Percentiles rank a stretch among this genome's conserved stretches.
These are phyloP conservation scores for Aurelia sp. DNA, from an alignment of 30 jellyfish, hydroid and myxozoan species.

Conservation along the genomic window DNA sequence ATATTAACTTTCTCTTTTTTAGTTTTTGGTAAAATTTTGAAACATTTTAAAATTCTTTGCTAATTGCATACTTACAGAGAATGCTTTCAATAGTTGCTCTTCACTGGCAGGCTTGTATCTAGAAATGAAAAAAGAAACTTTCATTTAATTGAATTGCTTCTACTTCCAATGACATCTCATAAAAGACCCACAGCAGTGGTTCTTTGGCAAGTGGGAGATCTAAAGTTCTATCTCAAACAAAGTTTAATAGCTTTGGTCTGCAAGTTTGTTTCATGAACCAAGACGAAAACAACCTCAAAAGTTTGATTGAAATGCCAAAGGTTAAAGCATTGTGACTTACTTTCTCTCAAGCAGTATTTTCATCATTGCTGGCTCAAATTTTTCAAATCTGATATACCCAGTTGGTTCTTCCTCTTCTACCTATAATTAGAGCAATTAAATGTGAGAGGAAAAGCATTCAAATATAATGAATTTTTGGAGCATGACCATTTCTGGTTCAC, in stretches of 20 bases:
- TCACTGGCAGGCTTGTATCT: slow-evolving; percentile 84
- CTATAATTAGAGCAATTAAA: slow-evolving; percentile 13
- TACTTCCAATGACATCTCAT: no score
- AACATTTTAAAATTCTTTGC: not conserved
- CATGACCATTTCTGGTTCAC: no score
- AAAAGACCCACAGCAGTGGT: no score
- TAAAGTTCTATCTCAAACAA: no score
- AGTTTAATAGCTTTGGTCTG: no score
- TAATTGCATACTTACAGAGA: slow-evolving; percentile 48
- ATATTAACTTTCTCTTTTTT: no score
- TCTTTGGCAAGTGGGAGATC: no score
- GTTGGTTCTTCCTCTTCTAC: slow-evolving; percentile 97
- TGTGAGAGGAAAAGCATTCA: no score
- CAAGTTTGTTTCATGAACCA: no score
- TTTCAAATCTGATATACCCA: slow-evolving; percentile 83
- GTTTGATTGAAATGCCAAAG: no score
- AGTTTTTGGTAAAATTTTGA: not conserved
- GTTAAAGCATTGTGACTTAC: slow-evolving; percentile 16
- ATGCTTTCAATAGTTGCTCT: slow-evolving; percentile 81
- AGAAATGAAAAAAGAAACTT: not conserved
- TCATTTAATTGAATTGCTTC: not conserved
- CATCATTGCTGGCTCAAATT: slow-evolving; percentile 93
- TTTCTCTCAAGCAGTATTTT: slow-evolving; percentile 84
- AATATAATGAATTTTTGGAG: no score
- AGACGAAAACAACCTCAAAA: no score